Base-by-base conservation (phyloP, 2,797 vertebrate genomes). In the Dendrocincla fuliginosa region DNA sequence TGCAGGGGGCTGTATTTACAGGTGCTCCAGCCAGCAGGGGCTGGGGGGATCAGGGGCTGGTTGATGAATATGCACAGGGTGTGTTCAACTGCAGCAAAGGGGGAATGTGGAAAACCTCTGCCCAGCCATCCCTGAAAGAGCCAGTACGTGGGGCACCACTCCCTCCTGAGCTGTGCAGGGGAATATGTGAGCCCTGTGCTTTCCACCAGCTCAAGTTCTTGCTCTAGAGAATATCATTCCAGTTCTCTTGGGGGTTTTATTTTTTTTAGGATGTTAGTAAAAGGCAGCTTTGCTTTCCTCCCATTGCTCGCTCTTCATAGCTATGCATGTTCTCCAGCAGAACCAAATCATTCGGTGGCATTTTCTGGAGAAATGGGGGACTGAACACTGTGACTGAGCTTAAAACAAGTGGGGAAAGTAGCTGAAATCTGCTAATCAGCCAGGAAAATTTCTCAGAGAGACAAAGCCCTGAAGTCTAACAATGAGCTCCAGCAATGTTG, bases 101-200 rank as follows among this genome's bases (percentile, higher is more conserved):
- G 22, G 53, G 59, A 75, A 42, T 32, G 28, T 44, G 49, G 20
- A 73, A 33, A n/a, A 24, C 6, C 14, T 53, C 49, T 53, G 35
- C 35, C 25, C 76, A 74, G 35, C 27, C 22, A 2, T 23, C 9
- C 33, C 56, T 71, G 15, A 50, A 78, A 19, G 68, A 68, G 69
- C 53, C 30, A 59, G 57, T 33, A 53, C 0, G 0, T 4, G 57
- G 16, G 16, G 13, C 44, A 63, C 16, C 33, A 33, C 37, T 90
- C 60, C 65, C 41, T 84, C 50, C 41, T 37, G 30, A 6, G 16
- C 3, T 19, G 8, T 9, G 60, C 57, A 73, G 30, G 61, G 42
- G 71, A 28, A 28, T 3, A 16, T 0, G 32, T 13, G 14, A 77
- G 33, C 50, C 23, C 5, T 19, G 18, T 6, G 33, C 84, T 52